Evolutionary conservation across 2,797 vertebrate species (phyloP).

Genomic region (Cynodonichthys magdalenae): DNA sequence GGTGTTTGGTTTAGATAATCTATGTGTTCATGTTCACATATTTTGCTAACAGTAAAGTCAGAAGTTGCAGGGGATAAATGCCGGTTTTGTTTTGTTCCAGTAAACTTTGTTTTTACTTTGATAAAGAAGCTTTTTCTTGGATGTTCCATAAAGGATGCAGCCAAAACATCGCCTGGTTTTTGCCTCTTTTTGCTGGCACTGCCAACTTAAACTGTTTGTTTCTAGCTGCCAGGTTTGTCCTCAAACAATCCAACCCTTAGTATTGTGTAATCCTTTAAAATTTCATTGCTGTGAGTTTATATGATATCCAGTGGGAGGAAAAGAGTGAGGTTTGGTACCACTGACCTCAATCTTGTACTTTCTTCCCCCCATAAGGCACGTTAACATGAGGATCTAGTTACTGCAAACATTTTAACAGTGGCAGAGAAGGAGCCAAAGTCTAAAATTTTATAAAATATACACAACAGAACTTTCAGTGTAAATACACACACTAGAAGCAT

Average conservation of each 20-base stretch:
- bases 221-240: slow-evolving; percentile 21
- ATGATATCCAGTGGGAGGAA: neutral
- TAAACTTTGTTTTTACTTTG: neutral
- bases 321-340: neutral
- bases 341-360: neutral
- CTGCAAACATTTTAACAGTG: slow-evolving; percentile 60
- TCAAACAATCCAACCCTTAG: neutral
- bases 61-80: neutral
- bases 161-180: slow-evolving; percentile 3
- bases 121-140: neutral
- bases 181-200: slow-evolving; percentile 10
- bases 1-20: neutral
- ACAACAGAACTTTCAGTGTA: slow-evolving; percentile 6
- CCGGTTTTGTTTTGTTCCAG: slow-evolving; percentile 4
- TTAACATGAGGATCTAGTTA: slow-evolving; percentile 68
- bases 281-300: no score
- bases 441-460: slow-evolving; percentile 62
- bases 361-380: slow-evolving; percentile 16
- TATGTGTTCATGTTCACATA: neutral
- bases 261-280: neutral
- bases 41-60: no score
- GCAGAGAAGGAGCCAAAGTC: slow-evolving; percentile 42
- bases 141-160: slow-evolving; percentile 3
- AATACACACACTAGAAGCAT: slow-evolving; percentile 16
- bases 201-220: slow-evolving; percentile 14